These are phyloP conservation scores for Myotis findleyi DNA, from an alignment of 2,797 vertebrate species.

Conservation along the genomic window DNA sequence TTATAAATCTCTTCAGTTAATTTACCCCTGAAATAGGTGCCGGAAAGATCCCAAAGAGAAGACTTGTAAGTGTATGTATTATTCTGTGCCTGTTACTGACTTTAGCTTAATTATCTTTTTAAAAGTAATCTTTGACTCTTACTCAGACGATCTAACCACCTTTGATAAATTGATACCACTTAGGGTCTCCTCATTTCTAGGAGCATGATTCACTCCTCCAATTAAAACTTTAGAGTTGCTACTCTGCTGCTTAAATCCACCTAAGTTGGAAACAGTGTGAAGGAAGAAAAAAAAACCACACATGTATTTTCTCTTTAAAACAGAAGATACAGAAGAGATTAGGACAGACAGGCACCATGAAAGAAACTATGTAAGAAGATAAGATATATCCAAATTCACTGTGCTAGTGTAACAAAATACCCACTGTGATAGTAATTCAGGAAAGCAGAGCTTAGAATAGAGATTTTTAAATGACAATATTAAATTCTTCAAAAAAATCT, in stretches of 20 bases:
- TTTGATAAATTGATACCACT: slow-evolving; percentile 13
- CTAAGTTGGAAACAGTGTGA: not conserved
- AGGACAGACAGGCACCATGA: not conserved
- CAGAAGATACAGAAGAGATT: not conserved
- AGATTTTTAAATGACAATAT: not conserved
- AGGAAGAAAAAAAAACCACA: not conserved
- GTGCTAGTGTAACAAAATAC: not conserved
- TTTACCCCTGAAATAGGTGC: not conserved
- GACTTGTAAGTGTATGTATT: not conserved
- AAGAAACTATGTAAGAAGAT: not conserved
- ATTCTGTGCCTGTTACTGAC: not conserved
- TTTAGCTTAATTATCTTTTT: slow-evolving; percentile 53
- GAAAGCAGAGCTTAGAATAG: not conserved
- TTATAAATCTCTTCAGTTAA: not conserved
- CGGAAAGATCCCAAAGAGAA: not conserved
- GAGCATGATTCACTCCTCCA: not conserved
- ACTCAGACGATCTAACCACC: not conserved
- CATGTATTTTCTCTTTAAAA: not conserved
- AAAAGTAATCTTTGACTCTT: not conserved
- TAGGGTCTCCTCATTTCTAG: not conserved
- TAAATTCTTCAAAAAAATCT: not conserved
- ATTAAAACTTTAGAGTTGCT: not conserved
- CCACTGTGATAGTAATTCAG: not conserved
- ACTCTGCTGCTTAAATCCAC: not conserved
- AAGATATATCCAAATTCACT: not conserved